Percentiles rank a stretch among this genome's conserved stretches.
These are phyloP conservation scores for Furcula furcula DNA, from an alignment of 2,888 invertebrate species.

Conservation along the genomic window DNA sequence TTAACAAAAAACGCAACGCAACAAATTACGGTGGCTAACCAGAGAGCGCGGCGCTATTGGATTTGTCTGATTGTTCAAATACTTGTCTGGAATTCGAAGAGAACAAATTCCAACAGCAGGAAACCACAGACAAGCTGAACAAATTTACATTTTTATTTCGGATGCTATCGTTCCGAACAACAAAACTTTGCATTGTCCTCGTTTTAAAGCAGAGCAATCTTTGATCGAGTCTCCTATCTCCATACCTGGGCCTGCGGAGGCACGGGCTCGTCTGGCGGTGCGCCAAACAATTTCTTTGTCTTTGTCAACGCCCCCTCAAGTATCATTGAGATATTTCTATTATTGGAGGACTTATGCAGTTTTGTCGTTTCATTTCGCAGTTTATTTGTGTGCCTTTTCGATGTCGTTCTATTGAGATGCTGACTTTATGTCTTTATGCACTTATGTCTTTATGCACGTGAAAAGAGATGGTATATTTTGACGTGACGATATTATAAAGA, in stretches of 20 bases:
- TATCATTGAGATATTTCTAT: constrained; percentile 63
- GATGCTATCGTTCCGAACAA: constrained; percentile 56
- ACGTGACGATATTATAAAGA: no score
- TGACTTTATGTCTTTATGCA: no score
- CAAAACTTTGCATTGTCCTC: constrained; percentile 60
- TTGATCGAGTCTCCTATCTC: constrained; percentile 60
- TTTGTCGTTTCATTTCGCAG: constrained; percentile 24
- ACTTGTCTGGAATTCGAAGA: constrained; percentile 53
- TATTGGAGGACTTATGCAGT: constrained; percentile 44
- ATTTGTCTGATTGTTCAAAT: constrained; percentile 48
- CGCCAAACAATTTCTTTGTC: constrained; percentile 73
- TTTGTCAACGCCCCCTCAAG: constrained; percentile 57
- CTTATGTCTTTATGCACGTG: no score
- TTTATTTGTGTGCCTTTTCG: constrained; percentile 21
- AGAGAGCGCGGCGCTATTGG: constrained; percentile 31
- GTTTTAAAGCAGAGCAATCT: constrained; percentile 67
- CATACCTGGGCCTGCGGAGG: constrained; percentile 41
- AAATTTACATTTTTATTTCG: constrained; percentile 71
- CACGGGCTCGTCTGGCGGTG: constrained; percentile 42
- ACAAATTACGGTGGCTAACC: constrained; percentile 38
- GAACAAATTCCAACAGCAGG: constrained; percentile 40
- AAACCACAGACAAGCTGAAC: constrained; percentile 50
- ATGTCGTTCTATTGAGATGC: neutral
- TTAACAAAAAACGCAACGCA: constrained; percentile 31
- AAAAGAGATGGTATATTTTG: no score